Base-by-base conservation (phyloP, 1,140 invertebrate genomes). In the Alviniconcha marisindica region DNA sequence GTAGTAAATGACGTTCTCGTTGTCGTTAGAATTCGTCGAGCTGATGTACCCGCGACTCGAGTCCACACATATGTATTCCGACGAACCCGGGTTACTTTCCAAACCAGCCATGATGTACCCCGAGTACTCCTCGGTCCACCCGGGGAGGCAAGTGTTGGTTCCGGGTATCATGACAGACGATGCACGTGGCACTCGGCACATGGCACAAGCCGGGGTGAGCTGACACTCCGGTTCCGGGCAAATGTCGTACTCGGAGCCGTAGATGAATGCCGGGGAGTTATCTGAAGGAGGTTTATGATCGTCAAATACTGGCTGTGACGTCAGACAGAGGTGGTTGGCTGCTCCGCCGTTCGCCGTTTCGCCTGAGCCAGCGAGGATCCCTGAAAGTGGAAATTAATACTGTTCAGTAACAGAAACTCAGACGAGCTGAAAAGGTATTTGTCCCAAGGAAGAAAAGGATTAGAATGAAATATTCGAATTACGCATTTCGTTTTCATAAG, bases 71-170 rank as follows among this genome's bases (percentile, higher is more conserved):
- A 80, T 63, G 33, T 77, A 85, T n/a, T 83, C 77, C 10, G 77
- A 80, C 4, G 82, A 15, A 24, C 66, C 40, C 0, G 21, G 7
- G 31, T 83, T 40, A 15, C 2, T 10, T 38, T 33, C 14, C 33
- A 28, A 40, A 0, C 84, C 84, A 15, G 81, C 77, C 78, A 83
- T 83, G 18, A 85, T 36, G 3, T 81, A 77, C n/a, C 84, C 84
- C 33, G 44, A 36, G 40, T 85, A 85, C 54, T 85, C 81, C 44
- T 44, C 48, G 14, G 71, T 83, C 84, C 84, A 85, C 38, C 84
- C 84, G 51, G 28, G 14, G 21, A 48, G 69, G 54, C 84, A 85
- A 1, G 12, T n/a, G 24, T 81, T 69, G 7, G 60, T 44, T 3
- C 77, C 84, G 42, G 85, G 79, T 21, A 84, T 82, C 85, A 86